A percentile compares a stretch with the other conserved stretches of the same genome.
These are phyloP conservation scores for Nineta flava DNA, from an alignment of 2,888 invertebrate species.

Conservation along the genomic window DNA sequence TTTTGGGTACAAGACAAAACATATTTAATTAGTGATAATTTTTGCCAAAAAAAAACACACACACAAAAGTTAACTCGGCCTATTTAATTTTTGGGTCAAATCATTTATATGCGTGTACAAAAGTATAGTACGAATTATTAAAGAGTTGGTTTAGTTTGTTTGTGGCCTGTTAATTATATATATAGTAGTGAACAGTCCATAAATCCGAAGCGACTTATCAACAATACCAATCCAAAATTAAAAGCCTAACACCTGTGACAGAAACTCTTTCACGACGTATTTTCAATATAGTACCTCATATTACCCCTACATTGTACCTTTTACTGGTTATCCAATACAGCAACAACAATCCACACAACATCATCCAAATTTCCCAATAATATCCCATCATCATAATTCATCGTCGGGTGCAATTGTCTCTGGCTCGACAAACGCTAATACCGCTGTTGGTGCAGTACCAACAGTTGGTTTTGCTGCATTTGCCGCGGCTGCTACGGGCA, in stretches of 20 bases:
- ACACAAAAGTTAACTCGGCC: too few species aligned
- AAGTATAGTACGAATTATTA: too few species aligned
- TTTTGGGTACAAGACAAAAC: neutral
- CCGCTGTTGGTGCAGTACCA: slow-evolving; percentile 7
- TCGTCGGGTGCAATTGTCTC: slow-evolving; percentile 1
- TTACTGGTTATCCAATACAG: slow-evolving; percentile 6
- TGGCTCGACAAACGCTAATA: neutral
- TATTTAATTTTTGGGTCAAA: too few species aligned
- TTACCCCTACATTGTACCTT: slow-evolving; percentile 31
- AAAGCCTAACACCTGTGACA: neutral
- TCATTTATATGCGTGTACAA: too few species aligned
- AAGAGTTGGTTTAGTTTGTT: neutral
- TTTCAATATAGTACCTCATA: slow-evolving; percentile 29
- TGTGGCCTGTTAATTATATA: neutral
- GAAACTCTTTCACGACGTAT: slow-evolving; percentile 29
- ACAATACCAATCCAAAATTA: too few species aligned
- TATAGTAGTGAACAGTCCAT: neutral
- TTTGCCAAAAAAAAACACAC: slow-evolving; percentile 1
- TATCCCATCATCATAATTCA: neutral
- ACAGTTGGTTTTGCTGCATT: slow-evolving; percentile 7
- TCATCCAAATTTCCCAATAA: neutral
- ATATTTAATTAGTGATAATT: neutral
- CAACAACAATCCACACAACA: neutral
- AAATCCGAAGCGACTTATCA: too few species aligned
- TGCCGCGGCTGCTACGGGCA: slow-evolving; percentile 15